Percentiles rank a stretch among this genome's conserved stretches.
These are phyloP conservation scores for Mormyrops attenuatus DNA, from an alignment of 2,797 vertebrate genomes.

Conservation along the genomic window DNA sequence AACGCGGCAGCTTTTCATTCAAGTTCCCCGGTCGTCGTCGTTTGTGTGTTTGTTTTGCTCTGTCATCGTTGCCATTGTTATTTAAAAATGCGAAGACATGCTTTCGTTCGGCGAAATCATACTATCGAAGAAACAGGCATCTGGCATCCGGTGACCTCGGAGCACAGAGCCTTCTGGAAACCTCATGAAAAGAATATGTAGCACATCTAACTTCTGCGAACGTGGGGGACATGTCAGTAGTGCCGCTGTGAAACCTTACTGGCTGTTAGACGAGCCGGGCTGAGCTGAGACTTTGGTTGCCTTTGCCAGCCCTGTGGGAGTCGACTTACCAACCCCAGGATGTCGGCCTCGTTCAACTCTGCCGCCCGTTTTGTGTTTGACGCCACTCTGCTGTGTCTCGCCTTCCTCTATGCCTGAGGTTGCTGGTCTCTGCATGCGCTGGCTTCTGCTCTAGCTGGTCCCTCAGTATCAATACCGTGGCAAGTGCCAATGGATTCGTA, in stretches of 20 bases:
- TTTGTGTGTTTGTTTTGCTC: constrained; percentile 21
- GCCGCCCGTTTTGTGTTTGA: background rate
- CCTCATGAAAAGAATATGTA: constrained; percentile 17
- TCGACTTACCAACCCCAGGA: background rate
- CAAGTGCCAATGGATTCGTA: background rate
- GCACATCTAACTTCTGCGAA: background rate
- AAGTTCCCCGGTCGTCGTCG: background rate
- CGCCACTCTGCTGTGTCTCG: background rate
- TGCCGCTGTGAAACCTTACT: constrained; percentile 8
- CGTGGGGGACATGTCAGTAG: background rate
- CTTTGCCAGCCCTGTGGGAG: background rate
- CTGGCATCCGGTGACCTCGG: constrained; percentile 28
- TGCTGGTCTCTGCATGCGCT: background rate
- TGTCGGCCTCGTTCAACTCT: background rate
- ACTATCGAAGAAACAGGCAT: constrained; percentile 23
- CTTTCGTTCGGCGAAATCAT: constrained; percentile 21
- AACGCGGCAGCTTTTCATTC: constrained; percentile 19
- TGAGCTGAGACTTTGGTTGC: background rate
- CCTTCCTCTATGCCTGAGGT: background rate
- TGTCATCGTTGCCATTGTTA: constrained; percentile 31
- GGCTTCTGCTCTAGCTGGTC: background rate
- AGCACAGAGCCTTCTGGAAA: constrained; percentile 16
- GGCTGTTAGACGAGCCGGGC: constrained; percentile 1
- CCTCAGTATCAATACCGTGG: background rate
- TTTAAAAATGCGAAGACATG: constrained; percentile 34